Evolutionary conservation across 1,140 invertebrate species (phyloP), one percentile per base, ranked within the genome.

Genomic region (Grapholita molesta): DNA sequence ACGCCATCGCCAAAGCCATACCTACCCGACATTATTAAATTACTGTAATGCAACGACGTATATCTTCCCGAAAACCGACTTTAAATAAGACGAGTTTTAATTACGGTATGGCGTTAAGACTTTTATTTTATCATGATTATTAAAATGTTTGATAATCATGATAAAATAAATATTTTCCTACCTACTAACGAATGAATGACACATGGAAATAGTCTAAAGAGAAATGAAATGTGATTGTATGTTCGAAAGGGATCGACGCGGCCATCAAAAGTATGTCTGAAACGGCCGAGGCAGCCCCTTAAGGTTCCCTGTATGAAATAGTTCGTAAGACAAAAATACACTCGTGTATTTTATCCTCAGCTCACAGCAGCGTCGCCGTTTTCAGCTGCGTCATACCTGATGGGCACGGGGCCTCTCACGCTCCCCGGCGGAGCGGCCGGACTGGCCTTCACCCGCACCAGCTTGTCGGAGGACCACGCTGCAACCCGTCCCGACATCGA

Each of bases 341-440:
- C 12, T 18, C 15, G 15, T 35, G 0, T 42, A 2, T 48, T 18
- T 15, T 42, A 7, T 11, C 23, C 12, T 3, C 24, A 94, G 80
- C 72, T 92, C 0, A 83, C 89, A 67, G 78, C 93, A 0, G 88
- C 80, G 3, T 91, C 88, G 0, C 93, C 94, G 5, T 64, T 81
- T n/a, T 91, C 93, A 64, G 92, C 94, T 2, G 75, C 94, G 1
- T 86, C 93, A 2, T 95, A 95, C 72, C 73, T 95, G 12, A 73
- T 92, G 0, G 88, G 92, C 0, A 93, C 93, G 9, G 96, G 96
- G 7, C 95, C 95, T 0, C 89, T 95, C 5, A 96, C 96, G 0
- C 85, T 95, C 48, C 94, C 95, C 0, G 95, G 95, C 0, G 95
- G 95, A 0, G 95, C 95, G 0, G 95, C 96, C 76, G 96, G 94